Base-by-base conservation (phyloP, 2,797 vertebrate genomes). In the Oreochromis grahami region DNA sequence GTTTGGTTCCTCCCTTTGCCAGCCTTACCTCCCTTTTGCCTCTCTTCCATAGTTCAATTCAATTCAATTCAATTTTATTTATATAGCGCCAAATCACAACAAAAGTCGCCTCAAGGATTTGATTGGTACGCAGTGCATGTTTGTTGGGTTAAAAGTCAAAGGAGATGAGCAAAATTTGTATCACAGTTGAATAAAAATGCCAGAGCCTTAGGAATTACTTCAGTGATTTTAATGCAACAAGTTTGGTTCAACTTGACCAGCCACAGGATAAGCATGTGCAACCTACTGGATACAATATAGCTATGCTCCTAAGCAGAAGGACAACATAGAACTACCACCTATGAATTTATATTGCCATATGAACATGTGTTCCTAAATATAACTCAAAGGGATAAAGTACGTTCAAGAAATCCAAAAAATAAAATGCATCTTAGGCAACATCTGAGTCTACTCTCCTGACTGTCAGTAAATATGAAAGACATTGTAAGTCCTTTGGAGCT, bases 1-100 rank as follows among this genome's bases (percentile, higher is more conserved):
- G 0, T 55, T 55, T 55, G 0, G 24, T 4, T 26, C 53, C 52
- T 0, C 21, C 52, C 24, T 55, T 56, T 55, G 24, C 53, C 53
- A 26, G 24, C 24, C 52, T 55, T 0, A 53, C 2, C 7, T 15
- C 24, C 53, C 24, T 55, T 29, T 55, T 56, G 53, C 53, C 24
- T 17, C 26, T 58, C 55, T 32, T 58, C 26, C 55, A 32, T 58
- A 58, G 26, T 29, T 56, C 24, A n/a, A n/a, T n/a, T n/a, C n/a
- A n/a, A n/a, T n/a, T n/a, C n/a, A n/a, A n/a, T n/a, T n/a, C n/a
- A n/a, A n/a, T n/a, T n/a, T n/a, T n/a, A n/a, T n/a, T n/a, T n/a
- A n/a, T n/a, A n/a, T n/a, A n/a, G n/a, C n/a, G n/a, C n/a, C n/a
- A n/a, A n/a, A n/a, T n/a, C n/a, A n/a, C n/a, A n/a, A n/a, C n/a